Evolutionary conservation across 1,140 invertebrate species (phyloP), one percentile per base, ranked within the genome.

Genomic region (Coenobita brevimanus): DNA sequence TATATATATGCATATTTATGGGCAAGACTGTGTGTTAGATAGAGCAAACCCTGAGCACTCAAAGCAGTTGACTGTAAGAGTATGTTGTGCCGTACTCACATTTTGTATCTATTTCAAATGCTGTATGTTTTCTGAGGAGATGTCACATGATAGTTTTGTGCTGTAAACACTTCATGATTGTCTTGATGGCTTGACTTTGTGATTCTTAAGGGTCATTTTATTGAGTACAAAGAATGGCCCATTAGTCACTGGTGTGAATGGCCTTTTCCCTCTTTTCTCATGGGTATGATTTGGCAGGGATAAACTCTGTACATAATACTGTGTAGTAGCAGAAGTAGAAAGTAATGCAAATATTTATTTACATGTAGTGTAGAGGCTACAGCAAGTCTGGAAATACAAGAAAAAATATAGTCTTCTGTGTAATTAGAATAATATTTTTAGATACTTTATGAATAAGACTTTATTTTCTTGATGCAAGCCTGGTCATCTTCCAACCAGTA

Each of bases 381-480:
- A 88, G 78, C 71, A 67, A 81, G 60, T 76, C 82, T 60, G 82
- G 60, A 85, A 76, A 78, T 85, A 85, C 50, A 85, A 76, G 82
- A 85, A 82, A 78, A 73, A 85, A 85, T 85, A 85, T 85, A 76
- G 82, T 85, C 71, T 85, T 85, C 82, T 76, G 69, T 85, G 82
- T 85, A 85, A 85, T 85, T 85, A 85, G 82, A 85, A 85, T 76
- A 76, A 76, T 85, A 85, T 85, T 85, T 85, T 85, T 83, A 85
- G 82, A 85, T 85, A 85, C 82, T 62, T 85, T 85, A 85, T 76
- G 73, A 62, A 85, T 78, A 85, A 85, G 73, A 78, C 62, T 46
- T 82, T 82, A 85, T 85, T 85, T 85, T 85, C 71, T 60, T 83
- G 81, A 83, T 83, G 54, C 67, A 73, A 83, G 81, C 67, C 81